Conservation (phyloP, 2,797 vertebrate species). For the Myotis planiceps region DNA sequence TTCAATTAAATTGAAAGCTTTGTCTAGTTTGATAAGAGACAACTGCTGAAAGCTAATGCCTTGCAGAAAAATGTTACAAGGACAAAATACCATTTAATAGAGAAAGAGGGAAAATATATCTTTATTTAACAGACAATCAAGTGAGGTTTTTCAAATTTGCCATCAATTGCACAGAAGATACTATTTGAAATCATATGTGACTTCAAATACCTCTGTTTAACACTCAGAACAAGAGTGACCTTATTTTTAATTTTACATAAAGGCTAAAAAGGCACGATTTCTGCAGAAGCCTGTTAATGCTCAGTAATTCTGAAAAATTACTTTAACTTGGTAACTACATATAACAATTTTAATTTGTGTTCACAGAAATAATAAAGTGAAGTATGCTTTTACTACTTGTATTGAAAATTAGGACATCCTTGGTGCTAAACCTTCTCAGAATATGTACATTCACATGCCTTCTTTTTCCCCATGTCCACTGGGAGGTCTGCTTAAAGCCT, state of each 20-base stretch:
- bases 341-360: slow-evolving; percentile 30
- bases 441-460: slow-evolving; percentile 7
- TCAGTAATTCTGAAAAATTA: slow-evolving; percentile 52
- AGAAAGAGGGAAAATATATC: slow-evolving; percentile 53
- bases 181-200: slow-evolving; percentile 65
- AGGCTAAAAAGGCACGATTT: slow-evolving; percentile 47
- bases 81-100: slow-evolving; percentile 66
- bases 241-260: slow-evolving; percentile 68
- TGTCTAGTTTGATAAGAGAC: slow-evolving; percentile 74
- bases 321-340: slow-evolving; percentile 24
- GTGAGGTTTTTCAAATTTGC: slow-evolving; percentile 47
- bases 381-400: slow-evolving; percentile 3
- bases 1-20: slow-evolving; percentile 75
- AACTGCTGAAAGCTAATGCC: slow-evolving; percentile 69
- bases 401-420: slow-evolving; percentile 45
- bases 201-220: slow-evolving; percentile 57
- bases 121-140: slow-evolving; percentile 62
- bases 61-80: slow-evolving; percentile 67
- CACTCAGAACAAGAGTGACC: neutral
- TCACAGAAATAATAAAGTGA: slow-evolving; percentile 29
- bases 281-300: slow-evolving; percentile 54
- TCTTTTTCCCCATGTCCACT: neutral
- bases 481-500: neutral
- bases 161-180: slow-evolving; percentile 53
- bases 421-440: neutral